phyloP scores from a whole-genome alignment of 2,797 vertebrate genomes.

The Micromesistius poutassou region DNA sequence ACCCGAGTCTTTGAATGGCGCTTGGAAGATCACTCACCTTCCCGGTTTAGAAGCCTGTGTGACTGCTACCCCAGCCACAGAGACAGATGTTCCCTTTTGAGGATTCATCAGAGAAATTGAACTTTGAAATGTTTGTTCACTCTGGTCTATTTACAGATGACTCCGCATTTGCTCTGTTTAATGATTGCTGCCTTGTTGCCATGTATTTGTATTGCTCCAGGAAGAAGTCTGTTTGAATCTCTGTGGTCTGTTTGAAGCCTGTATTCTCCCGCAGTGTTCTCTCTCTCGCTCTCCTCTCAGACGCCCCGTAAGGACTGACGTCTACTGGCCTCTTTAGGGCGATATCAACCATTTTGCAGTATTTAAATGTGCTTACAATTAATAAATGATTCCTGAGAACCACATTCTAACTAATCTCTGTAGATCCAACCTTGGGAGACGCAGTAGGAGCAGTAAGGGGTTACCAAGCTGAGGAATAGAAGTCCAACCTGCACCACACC shows the following conservation, averaged over 20 bases:
- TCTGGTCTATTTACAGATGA: neutral
- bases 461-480: neutral
- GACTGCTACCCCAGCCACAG: slow-evolving; percentile 15
- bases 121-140: slow-evolving; percentile 58
- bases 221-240: neutral
- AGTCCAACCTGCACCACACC: neutral
- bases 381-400: too few relatives aligned
- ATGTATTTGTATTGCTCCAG: neutral
- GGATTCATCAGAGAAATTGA: slow-evolving; percentile 23
- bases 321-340: too few relatives aligned
- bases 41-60: slow-evolving; percentile 8
- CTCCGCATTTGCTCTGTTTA: slow-evolving; percentile 33
- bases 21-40: slow-evolving; percentile 31
- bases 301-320: too few relatives aligned
- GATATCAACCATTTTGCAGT: neutral
- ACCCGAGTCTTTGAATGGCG: neutral
- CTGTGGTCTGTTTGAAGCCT: neutral
- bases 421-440: too few relatives aligned
- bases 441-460: neutral
- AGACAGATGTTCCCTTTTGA: slow-evolving; percentile 24
- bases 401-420: too few relatives aligned
- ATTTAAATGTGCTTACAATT: neutral
- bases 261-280: neutral
- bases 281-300: neutral
- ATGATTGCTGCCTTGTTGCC: slow-evolving; percentile 25